Percentiles rank a stretch among this genome's conserved stretches.
These are phyloP conservation scores for Solenopsis invicta DNA, from an alignment of 1,140 invertebrate species.

Conservation along the genomic window DNA sequence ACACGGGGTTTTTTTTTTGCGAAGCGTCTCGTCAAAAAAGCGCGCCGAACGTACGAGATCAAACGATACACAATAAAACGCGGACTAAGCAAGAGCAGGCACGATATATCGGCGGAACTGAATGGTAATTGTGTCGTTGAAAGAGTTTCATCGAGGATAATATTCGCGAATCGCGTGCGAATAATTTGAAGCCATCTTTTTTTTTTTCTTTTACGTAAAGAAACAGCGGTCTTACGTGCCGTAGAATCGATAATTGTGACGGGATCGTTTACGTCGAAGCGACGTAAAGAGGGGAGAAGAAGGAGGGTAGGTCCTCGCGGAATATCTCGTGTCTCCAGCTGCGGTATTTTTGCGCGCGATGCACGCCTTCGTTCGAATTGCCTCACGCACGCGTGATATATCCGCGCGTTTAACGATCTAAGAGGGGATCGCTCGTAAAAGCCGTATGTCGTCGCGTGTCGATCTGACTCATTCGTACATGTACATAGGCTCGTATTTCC, in stretches of 20 bases:
- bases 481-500: background rate
- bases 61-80: background rate
- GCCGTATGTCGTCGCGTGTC: conserved; percentile 12
- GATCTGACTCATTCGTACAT: conserved; percentile 20
- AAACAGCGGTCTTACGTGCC: background rate
- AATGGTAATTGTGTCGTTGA: background rate
- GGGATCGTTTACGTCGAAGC: background rate
- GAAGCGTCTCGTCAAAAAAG: background rate
- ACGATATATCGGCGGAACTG: background rate
- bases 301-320: background rate
- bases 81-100: background rate
- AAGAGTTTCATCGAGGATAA: background rate
- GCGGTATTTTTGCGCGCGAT: conserved; percentile 12
- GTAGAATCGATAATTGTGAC: background rate
- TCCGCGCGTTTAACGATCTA: conserved; percentile 11
- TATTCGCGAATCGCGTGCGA: background rate
- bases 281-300: background rate
- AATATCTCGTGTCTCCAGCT: background rate
- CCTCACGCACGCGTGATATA: background rate
- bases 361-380: background rate
- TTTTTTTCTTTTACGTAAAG: background rate
- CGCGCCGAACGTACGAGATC: background rate
- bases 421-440: conserved; percentile 29
- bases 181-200: background rate
- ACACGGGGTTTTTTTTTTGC: background rate